A percentile compares a stretch with the other conserved stretches of the same genome.
These are phyloP conservation scores for Enteromius paludinosus DNA, from an alignment of 2,797 vertebrate genomes.

Conservation along the genomic window DNA sequence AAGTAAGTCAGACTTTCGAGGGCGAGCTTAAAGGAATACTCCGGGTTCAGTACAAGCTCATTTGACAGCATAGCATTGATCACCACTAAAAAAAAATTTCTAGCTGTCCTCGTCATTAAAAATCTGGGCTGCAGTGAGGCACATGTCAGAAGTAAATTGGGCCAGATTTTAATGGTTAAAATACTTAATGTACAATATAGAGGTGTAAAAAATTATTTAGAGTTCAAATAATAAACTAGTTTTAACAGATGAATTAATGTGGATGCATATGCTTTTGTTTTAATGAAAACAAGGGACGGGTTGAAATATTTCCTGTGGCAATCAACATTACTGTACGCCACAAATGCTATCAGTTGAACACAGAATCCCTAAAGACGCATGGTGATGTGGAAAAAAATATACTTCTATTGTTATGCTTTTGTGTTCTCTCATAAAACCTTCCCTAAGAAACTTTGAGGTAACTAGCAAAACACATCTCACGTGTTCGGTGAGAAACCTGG, in stretches of 20 bases:
- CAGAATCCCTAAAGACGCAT: background rate
- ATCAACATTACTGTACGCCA: background rate
- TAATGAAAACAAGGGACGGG: background rate
- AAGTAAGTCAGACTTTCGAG: background rate
- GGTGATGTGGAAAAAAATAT: constrained; percentile 7
- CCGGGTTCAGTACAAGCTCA: background rate
- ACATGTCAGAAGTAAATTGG: background rate
- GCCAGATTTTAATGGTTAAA: background rate
- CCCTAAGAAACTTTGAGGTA: background rate
- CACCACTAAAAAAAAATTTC: background rate
- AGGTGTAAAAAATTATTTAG: background rate
- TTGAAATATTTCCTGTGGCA: background rate
- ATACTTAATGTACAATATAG: background rate
- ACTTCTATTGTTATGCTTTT: background rate
- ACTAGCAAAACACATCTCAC: background rate
- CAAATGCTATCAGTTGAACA: background rate
- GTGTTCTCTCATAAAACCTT: background rate
- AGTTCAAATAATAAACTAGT: background rate
- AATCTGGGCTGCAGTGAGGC: background rate
- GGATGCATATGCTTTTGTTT: background rate
- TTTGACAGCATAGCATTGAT: background rate
- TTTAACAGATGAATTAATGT: background rate
- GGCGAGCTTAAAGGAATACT: background rate
- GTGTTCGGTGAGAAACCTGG: background rate
- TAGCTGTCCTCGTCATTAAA: background rate